Conservation (phyloP, 2,797 vertebrate species). For the Phoxinus dragarum region DNA sequence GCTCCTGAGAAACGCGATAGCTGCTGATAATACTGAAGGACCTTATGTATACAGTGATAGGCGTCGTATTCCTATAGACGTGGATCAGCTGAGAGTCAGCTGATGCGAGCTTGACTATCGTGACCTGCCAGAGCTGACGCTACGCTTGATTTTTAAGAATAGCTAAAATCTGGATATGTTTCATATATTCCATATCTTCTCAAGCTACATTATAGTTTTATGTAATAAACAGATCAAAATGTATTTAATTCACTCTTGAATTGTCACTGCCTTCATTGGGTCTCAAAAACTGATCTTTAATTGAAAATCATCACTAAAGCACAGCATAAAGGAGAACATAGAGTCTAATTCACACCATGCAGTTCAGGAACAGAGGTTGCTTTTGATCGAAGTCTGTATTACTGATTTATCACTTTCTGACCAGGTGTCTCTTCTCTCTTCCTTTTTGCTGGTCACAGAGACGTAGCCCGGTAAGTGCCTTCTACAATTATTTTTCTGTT, state of each 20-base stretch:
- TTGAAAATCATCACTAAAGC: neutral
- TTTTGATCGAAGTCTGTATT: constrained; percentile 71
- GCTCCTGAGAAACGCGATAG: too few species aligned
- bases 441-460: constrained; percentile 98
- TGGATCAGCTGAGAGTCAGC: too few species aligned
- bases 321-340: neutral
- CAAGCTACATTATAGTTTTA: neutral
- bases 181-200: neutral
- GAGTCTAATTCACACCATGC: constrained; percentile 10
- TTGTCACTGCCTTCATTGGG: neutral
- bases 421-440: constrained; percentile 99
- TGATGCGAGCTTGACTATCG: too few species aligned
- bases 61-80: too few species aligned
- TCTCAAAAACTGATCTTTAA: neutral
- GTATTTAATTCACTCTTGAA: neutral
- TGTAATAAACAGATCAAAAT: neutral
- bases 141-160: neutral
- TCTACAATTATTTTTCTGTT: constrained; percentile 20
- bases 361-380: constrained; percentile 29
- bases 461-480: constrained; percentile 95
- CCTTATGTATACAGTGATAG: too few species aligned
- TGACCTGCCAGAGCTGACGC: too few species aligned
- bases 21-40: too few species aligned
- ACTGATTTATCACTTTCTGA: constrained; percentile 97
- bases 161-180: neutral